Evolutionary conservation across 2,888 invertebrate species (phyloP).

Genomic region (Lymantria monacha): DNA sequence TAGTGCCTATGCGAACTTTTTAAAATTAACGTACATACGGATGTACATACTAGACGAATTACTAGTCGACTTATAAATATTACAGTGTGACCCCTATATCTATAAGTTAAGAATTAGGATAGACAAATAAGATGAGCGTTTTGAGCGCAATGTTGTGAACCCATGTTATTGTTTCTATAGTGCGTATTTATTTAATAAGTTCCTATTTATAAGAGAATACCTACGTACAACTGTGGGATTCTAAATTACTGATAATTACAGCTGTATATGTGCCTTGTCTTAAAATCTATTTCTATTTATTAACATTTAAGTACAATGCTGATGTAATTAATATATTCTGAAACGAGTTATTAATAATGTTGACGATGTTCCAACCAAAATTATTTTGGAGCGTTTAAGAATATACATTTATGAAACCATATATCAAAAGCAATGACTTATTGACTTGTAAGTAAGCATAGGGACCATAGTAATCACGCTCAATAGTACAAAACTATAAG

Average conservation of each 20-base stretch:
- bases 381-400: slow-evolving; percentile 10
- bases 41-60: slow-evolving; percentile 52
- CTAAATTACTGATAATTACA: slow-evolving; percentile 19
- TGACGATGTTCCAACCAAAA: slow-evolving; percentile 25
- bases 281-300: slow-evolving; percentile 10
- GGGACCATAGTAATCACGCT: slow-evolving; percentile 47
- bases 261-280: slow-evolving; percentile 39
- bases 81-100: slow-evolving; percentile 29
- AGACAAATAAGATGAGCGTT: slow-evolving; percentile 16
- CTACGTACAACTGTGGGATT: slow-evolving; percentile 11
- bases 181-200: slow-evolving; percentile 12
- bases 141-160: slow-evolving; percentile 14
- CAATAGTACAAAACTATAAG: slow-evolving; percentile 41
- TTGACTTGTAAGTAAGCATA: slow-evolving; percentile 19
- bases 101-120: slow-evolving; percentile 16
- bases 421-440: neutral
- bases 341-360: slow-evolving; percentile 13
- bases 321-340: slow-evolving; percentile 21
- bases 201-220: slow-evolving; percentile 8
- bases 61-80: slow-evolving; percentile 60
- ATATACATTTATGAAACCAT: neutral
- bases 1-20: slow-evolving; percentile 49
- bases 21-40: slow-evolving; percentile 54
- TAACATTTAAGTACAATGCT: slow-evolving; percentile 16
- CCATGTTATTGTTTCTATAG: slow-evolving; percentile 12